A percentile compares a stretch with the other conserved stretches of the same genome.
phyloP scores from a whole-genome alignment of 2,797 vertebrate genomes.

The Peromyscus aztecus region DNA sequence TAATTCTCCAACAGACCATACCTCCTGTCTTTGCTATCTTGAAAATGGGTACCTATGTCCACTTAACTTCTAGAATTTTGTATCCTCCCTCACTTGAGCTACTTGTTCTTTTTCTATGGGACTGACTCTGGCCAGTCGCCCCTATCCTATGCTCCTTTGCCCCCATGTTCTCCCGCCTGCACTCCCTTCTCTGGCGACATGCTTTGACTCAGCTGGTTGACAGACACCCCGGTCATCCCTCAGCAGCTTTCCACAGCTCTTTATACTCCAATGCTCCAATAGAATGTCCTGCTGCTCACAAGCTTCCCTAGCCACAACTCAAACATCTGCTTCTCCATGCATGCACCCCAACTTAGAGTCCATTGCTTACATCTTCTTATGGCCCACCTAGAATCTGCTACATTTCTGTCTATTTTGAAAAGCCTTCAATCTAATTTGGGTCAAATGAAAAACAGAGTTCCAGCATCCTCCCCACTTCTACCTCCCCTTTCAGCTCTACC shows the following conservation, averaged over 20 bases:
- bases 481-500: background rate
- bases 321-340: background rate
- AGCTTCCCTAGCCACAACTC: background rate
- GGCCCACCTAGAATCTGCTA: background rate
- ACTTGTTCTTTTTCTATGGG: background rate
- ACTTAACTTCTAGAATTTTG: background rate
- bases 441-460: background rate
- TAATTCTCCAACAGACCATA: background rate
- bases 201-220: background rate
- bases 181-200: background rate
- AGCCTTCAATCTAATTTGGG: background rate
- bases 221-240: background rate
- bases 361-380: background rate
- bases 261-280: background rate
- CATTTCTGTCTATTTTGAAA: background rate
- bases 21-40: background rate
- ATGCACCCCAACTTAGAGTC: background rate
- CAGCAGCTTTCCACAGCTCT: too few species aligned
- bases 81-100: background rate
- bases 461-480: background rate
- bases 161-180: too few species aligned
- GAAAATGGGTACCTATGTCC: background rate
- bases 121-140: background rate
- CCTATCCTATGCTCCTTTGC: background rate
- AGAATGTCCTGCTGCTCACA: background rate